Percentiles rank a stretch among this genome's conserved stretches.
Conservation (phyloP, 2,797 vertebrate genomes). For the Microcaecilia unicolor region DNA sequence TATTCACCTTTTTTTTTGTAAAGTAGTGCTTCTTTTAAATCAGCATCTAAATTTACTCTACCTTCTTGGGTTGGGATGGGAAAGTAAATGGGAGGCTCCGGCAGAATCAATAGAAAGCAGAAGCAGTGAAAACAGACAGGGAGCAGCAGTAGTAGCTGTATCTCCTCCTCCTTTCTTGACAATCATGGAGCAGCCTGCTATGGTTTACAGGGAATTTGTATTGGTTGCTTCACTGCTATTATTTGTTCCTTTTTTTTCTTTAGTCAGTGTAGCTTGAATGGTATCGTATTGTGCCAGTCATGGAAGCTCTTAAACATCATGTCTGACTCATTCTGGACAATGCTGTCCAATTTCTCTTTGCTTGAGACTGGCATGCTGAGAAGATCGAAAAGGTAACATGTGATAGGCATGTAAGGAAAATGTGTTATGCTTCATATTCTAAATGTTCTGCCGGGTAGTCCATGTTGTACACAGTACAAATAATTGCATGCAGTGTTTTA, state of each 20-base stretch:
- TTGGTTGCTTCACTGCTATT: conserved; percentile 44
- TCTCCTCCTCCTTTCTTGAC: conserved; percentile 33
- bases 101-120: conserved; percentile 39
- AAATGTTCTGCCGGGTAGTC: too few species aligned
- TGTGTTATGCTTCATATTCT: too few species aligned
- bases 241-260: too few species aligned
- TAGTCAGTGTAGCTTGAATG: too few species aligned
- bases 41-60: conserved; percentile 24
- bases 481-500: too few species aligned
- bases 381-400: conserved; percentile 73
- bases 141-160: conserved; percentile 42
- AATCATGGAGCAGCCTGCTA: conserved; percentile 47
- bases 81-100: conserved; percentile 21
- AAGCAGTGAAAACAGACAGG: too few species aligned
- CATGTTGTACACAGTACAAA: too few species aligned
- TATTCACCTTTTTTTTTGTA: too few species aligned
- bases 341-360: conserved; percentile 81
- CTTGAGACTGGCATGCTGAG: conserved; percentile 79
- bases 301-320: conserved; percentile 62
- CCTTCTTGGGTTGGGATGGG: conserved; percentile 26
- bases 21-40: too few species aligned
- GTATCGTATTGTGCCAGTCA: conserved; percentile 52
- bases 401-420: too few species aligned
- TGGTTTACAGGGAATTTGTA: conserved; percentile 42
- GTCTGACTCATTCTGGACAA: conserved; percentile 85